phyloP scores from a whole-genome alignment of 2,888 invertebrate genomes.

The Acanthosepion esculentum region DNA sequence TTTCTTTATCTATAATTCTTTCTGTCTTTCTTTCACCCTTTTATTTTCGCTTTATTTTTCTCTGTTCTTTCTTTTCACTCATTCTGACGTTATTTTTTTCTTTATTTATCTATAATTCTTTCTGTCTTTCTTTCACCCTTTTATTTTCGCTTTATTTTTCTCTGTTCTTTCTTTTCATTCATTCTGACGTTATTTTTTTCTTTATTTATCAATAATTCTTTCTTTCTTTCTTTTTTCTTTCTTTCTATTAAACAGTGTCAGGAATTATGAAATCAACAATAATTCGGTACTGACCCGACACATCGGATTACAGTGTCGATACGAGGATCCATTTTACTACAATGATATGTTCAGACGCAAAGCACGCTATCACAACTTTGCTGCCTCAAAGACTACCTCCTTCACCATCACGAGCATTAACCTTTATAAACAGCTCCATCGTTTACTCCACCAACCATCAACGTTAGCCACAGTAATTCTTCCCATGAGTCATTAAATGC shows the following conservation, averaged over 20 bases:
- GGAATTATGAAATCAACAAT: neutral
- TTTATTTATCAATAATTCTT: neutral
- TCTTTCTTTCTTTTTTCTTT: conserved; percentile 3
- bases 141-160: too few species aligned
- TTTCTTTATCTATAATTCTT: too few species aligned
- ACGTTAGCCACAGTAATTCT: neutral
- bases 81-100: too few species aligned
- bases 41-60: too few species aligned
- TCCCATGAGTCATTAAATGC: conserved; percentile 5
- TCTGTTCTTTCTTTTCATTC: neutral
- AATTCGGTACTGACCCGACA: neutral
- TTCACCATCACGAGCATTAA: neutral
- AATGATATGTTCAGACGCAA: neutral
- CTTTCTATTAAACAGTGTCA: neutral
- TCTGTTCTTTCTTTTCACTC: too few species aligned
- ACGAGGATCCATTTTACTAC: neutral
- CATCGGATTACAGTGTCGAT: neutral
- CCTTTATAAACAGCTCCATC: neutral
- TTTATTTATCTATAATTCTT: too few species aligned
- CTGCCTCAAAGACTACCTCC: neutral
- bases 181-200: neutral
- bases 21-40: too few species aligned
- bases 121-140: too few species aligned
- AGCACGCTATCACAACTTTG: neutral
- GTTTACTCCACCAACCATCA: neutral